Percentiles rank a stretch among this genome's conserved stretches.
These are phyloP conservation scores for Trichomalopsis sarcophagae DNA, from an alignment of 1,140 invertebrate genomes.

Conservation along the genomic window DNA sequence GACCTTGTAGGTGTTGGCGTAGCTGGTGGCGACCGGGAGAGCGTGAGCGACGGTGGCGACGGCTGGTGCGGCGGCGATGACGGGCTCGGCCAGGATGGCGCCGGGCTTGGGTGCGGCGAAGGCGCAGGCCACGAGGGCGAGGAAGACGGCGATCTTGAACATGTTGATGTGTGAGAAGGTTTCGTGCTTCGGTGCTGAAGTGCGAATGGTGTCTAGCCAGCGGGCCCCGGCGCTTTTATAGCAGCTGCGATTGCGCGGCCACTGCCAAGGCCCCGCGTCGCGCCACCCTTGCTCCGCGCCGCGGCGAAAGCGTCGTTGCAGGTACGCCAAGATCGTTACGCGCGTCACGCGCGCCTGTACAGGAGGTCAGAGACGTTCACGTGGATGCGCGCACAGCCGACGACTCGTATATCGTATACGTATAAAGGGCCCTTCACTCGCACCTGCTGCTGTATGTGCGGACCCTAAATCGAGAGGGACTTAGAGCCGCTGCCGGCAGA, in stretches of 20 bases:
- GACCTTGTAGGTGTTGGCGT: constrained; percentile 59
- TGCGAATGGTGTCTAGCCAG: constrained; percentile 67
- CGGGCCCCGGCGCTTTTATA: constrained; percentile 48
- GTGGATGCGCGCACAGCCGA: too few species aligned
- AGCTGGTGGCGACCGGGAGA: constrained; percentile 55
- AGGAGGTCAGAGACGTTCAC: too few species aligned
- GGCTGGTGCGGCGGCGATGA: constrained; percentile 51
- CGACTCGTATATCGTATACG: too few species aligned
- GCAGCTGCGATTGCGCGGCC: background rate
- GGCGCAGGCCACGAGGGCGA: constrained; percentile 72
- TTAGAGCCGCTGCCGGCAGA: background rate
- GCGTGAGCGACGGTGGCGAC: constrained; percentile 49
- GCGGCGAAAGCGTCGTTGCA: background rate
- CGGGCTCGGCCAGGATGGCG: constrained; percentile 48
- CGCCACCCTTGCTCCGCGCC: background rate
- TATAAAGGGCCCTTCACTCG: background rate
- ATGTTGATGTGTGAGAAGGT: constrained; percentile 67
- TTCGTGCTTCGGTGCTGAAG: constrained; percentile 71
- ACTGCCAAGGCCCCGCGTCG: background rate
- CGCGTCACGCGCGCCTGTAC: background rate
- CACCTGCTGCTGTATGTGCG: background rate
- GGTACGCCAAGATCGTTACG: background rate
- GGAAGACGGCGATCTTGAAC: constrained; percentile 77
- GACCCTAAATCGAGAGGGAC: background rate
- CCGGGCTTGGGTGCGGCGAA: constrained; percentile 65